phyloP scores from a whole-genome alignment of 2,113 vertebrate genomes.

The Pelecanoides urinatrix region DNA sequence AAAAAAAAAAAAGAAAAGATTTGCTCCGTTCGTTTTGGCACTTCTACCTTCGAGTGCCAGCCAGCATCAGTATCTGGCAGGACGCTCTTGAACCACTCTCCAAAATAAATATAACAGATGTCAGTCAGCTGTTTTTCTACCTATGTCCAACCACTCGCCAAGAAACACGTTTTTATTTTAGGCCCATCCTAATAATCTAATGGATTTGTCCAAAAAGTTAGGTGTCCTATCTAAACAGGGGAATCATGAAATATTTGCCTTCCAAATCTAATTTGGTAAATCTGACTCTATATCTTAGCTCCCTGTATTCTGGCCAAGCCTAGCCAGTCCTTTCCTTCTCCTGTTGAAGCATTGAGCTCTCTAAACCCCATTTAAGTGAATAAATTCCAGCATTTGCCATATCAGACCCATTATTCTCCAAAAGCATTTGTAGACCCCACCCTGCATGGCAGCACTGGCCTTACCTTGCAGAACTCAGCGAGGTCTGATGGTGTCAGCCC shows the following conservation, averaged over 20 bases:
- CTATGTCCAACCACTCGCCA: background rate
- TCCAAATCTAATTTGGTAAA: background rate
- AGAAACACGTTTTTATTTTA: background rate
- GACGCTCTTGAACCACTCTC: background rate
- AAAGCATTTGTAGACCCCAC: background rate
- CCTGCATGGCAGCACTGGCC: background rate
- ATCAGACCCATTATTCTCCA: background rate
- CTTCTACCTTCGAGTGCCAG: background rate
- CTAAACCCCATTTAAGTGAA: background rate
- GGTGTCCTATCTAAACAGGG: background rate
- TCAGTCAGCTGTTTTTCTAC: conserved; percentile 8
- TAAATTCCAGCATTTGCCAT: background rate
- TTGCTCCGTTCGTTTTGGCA: background rate
- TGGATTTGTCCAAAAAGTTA: background rate
- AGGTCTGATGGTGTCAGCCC: background rate
- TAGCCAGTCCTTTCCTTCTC: background rate
- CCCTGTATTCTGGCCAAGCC: background rate
- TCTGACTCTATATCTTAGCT: background rate
- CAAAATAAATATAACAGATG: conserved; percentile 12
- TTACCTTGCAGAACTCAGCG: background rate
- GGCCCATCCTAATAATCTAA: background rate
- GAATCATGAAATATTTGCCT: background rate
- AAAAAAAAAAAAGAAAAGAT: background rate
- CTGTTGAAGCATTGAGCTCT: background rate
- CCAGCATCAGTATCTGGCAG: conserved; percentile 19